Evolutionary conservation across 2,113 vertebrate genomes (phyloP), one percentile per base, ranked within the genome.

Genomic region (Aegithalos caudatus): DNA sequence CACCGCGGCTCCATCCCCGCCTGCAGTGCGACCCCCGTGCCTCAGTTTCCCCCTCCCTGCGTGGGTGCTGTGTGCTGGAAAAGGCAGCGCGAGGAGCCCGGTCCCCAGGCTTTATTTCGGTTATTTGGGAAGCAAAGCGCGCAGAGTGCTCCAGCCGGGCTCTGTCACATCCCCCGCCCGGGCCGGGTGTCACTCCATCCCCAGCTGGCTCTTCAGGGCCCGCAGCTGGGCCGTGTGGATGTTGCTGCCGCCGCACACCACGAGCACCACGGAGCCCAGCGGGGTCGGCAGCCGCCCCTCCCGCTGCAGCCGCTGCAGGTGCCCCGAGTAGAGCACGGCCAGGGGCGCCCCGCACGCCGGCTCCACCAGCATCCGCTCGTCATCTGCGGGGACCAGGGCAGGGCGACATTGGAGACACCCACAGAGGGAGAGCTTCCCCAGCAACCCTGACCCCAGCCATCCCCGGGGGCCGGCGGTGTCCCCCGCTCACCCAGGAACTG

Each of bases 351-450:
- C 99, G 3, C 99, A 99, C 35, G 99, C 98, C 0, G 99, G 98
- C 91, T 99, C 98, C 96, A 99, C 99, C 96, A 99, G 91, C 95
- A 99, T 95, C 96, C 98, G 98, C 95, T 99, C 99, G 1, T 99
- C 99, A 5, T 99, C 99, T 99, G 98, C 7, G 31, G 51, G 53
- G 28, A 78, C 6, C 8, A 1, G 3, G 8, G 35, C 8, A 0
- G 20, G 24, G 38, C 11, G 8, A 51, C 69, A 1, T 1, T 0
- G 48, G n/a, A 16, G 48, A 3, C 65, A 4, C 7, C 5, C 37
- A 0, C 12, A 2, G 20, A 6, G 28, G 0, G 27, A 4, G 1
- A 9, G 50, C 0, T 14, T 14, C 21, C 40, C 56, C 53, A 0
- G 12, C 35, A 9, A 8, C 35, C 35, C 66, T 0, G 23, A 9